A percentile compares a stretch with the other conserved stretches of the same genome.
Conservation (phyloP, 37 sponge, comb jelly and placozoan genomes). For the Ianthella basta region DNA sequence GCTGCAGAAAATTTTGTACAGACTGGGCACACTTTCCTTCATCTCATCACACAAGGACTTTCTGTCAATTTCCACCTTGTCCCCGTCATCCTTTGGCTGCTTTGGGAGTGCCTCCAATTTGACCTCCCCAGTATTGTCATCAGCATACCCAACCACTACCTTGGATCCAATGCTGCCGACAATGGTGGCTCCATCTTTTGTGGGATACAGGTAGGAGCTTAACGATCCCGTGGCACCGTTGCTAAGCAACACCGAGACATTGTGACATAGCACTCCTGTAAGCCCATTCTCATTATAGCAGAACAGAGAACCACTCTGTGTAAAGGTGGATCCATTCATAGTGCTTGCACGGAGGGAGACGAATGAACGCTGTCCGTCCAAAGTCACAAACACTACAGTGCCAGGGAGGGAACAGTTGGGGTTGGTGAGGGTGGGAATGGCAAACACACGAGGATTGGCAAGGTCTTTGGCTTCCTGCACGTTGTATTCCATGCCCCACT, state of each 20-base stretch:
- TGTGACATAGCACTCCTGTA: neutral
- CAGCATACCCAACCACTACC: neutral
- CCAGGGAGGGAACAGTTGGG: neutral
- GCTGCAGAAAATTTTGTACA: conserved; percentile 1
- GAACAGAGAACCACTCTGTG: neutral
- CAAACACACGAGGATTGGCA: no score
- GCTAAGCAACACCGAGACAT: conserved; percentile 1
- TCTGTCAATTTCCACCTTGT: neutral
- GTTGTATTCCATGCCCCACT: no score
- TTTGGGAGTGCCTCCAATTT: neutral
- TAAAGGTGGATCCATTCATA: neutral
- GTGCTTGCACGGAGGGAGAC: neutral
- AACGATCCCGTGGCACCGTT: neutral
- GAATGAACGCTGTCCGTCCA: neutral
- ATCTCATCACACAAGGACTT: neutral
- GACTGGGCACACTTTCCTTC: neutral
- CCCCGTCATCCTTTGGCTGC: neutral
- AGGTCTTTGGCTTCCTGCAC: no score
- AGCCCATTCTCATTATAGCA: neutral
- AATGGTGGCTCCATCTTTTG: neutral
- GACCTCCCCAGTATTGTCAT: neutral
- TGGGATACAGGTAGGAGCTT: neutral
- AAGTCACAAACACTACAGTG: neutral
- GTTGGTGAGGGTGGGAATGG: no score
- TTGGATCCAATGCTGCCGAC: neutral